Evolutionary conservation across 2,113 vertebrate species (phyloP).

Genomic region (Zosterops hypoxanthus): DNA sequence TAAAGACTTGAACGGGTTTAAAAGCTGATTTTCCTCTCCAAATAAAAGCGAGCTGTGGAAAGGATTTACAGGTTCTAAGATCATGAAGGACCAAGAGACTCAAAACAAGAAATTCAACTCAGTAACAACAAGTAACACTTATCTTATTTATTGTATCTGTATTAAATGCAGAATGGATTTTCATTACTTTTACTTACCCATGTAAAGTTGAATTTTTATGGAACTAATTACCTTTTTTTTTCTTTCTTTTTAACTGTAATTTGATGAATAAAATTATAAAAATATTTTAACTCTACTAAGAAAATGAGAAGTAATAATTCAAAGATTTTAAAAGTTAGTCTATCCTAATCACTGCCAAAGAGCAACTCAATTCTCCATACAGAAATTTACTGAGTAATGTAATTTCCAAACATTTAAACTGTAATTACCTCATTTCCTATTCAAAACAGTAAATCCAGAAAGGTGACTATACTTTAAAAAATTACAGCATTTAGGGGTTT

Average conservation of each 20-base stretch:
- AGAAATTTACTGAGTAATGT: not conserved
- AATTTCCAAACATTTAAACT: not conserved
- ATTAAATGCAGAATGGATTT: not conserved
- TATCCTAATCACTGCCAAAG: not conserved
- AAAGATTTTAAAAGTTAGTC: not conserved
- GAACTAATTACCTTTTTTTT: not conserved
- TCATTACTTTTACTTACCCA: not conserved
- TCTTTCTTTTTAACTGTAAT: not conserved
- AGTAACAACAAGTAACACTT: not conserved
- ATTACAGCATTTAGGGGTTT: not conserved
- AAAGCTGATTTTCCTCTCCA: not conserved
- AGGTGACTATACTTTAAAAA: not conserved
- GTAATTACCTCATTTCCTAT: not conserved
- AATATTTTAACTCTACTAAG: not conserved
- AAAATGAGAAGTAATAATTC: not conserved
- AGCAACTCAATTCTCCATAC: not conserved
- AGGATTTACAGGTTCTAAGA: not conserved
- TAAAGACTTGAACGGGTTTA: not conserved
- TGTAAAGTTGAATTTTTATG: not conserved
- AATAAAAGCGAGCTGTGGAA: not conserved
- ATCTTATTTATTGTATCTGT: not conserved
- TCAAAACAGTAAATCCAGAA: not conserved
- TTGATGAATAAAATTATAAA: not conserved
- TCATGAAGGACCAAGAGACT: not conserved
- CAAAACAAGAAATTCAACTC: not conserved